These are phyloP conservation scores for Brachyhypopomus gauderio DNA, from an alignment of 2,113 vertebrate genomes.

Conservation along the genomic window DNA sequence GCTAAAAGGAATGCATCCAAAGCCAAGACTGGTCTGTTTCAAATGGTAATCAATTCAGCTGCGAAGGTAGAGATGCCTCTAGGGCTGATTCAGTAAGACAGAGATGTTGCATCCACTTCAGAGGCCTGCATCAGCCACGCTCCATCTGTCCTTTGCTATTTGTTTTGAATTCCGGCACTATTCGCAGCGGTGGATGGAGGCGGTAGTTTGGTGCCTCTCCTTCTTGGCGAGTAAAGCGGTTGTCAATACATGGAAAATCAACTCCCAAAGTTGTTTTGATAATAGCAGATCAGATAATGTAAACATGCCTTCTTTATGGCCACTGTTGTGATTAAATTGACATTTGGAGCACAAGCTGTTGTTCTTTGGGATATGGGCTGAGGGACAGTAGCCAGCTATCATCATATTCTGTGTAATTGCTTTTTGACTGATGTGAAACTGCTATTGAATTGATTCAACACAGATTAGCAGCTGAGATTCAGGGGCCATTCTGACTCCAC, in stretches of 20 bases:
- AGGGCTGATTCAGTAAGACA: slow-evolving; percentile 55
- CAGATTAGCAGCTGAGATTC: slow-evolving; percentile 45
- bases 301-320: slow-evolving; percentile 43
- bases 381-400: slow-evolving; percentile 43
- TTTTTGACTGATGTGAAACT: slow-evolving; percentile 52
- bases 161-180: slow-evolving; percentile 11
- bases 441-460: slow-evolving; percentile 50
- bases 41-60: slow-evolving; percentile 73
- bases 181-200: not conserved
- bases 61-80: slow-evolving; percentile 59
- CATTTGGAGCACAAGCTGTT: slow-evolving; percentile 38
- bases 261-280: slow-evolving; percentile 39
- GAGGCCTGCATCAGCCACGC: slow-evolving; percentile 35
- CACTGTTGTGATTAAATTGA: slow-evolving; percentile 36
- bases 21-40: slow-evolving; percentile 63
- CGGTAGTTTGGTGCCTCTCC: slow-evolving; percentile 6
- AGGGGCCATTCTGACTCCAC: slow-evolving; percentile 32
- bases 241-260: slow-evolving; percentile 16
- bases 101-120: slow-evolving; percentile 45
- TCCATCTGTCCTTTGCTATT: slow-evolving; percentile 38
- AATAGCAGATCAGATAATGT: slow-evolving; percentile 33
- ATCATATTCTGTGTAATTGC: slow-evolving; percentile 55
- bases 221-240: slow-evolving; percentile 28
- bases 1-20: slow-evolving; percentile 58
- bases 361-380: slow-evolving; percentile 39